Evolutionary conservation across 2,888 invertebrate genomes (phyloP), one percentile per base, ranked within the genome.

Genomic region (Hypselothyrea guttata): DNA sequence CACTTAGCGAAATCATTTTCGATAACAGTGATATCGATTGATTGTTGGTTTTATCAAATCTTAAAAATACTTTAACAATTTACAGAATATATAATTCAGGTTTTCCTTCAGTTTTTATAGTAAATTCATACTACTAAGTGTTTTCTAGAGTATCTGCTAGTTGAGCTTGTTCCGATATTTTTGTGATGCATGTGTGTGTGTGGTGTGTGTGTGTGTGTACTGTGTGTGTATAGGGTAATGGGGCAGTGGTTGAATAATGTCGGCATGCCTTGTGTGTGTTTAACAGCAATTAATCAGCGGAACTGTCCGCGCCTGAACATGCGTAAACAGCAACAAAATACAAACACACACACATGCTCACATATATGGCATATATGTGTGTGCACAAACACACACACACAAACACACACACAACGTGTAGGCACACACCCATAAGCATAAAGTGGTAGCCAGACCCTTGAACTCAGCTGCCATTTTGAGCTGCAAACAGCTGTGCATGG

Each of bases 261-360:
- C 66, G 63, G 58, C 61, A 22, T 62, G 16, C 38, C 33, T 46
- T 15, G 46, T 81, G 81, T 84, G 67, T 81, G 81, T 55, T 79
- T 76, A 83, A 68, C 56, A 57, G 74, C 85, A 81, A 81, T 81
- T 81, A 81, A 81, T 81, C 81, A 85, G 85, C 83, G 84, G 69
- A 83, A 78, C 85, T 82, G 83, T 83, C 85, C 83, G 85, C 79
- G 75, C 85, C 71, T 73, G 59, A 77, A 84, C 84, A 78, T 78
- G 78, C 84, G 84, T 84, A 84, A 81, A 81, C 71, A 68, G 48
- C 57, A 57, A 35, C 54, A 40, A 54, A 12, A 51, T 37, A 47
- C 41, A 31, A 45, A 55, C 35, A 48, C 45, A 52, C 33, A 34
- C 41, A 37, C 37, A n/a, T n/a, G n/a, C n/a, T n/a, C n/a, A n/a